Percentiles rank a stretch among this genome's conserved stretches.
Conservation (phyloP, 1,140 invertebrate species). For the Hypothenemus hampei region DNA sequence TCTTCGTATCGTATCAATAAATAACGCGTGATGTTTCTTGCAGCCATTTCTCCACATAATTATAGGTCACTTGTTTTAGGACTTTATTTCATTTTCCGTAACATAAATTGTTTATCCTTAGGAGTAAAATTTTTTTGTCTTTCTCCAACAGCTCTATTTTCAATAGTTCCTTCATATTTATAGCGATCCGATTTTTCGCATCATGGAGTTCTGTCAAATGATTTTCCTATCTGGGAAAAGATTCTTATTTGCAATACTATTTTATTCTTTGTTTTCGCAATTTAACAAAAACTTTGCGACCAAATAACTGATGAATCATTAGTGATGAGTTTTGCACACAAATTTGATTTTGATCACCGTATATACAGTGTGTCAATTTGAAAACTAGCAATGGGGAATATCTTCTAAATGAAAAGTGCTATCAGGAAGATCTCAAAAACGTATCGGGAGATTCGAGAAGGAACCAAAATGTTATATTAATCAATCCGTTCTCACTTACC, state of each 20-base stretch:
- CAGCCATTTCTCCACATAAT: background rate
- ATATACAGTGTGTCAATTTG: too few relatives aligned
- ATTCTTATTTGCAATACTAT: background rate
- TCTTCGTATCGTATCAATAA: background rate
- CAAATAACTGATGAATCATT: too few relatives aligned
- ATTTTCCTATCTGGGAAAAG: background rate
- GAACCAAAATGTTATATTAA: too few relatives aligned
- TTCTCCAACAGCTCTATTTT: background rate
- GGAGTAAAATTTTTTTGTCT: background rate
- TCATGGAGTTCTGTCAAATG: background rate
- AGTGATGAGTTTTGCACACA: too few relatives aligned
- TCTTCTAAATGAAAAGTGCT: too few relatives aligned
- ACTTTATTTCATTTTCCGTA: background rate
- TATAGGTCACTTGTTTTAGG: background rate
- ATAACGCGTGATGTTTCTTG: background rate
- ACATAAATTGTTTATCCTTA: background rate
- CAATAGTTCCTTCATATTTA: background rate
- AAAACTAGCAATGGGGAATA: too few relatives aligned
- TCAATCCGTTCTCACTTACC: too few relatives aligned
- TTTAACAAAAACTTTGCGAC: too few relatives aligned
- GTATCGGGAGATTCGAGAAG: too few relatives aligned
- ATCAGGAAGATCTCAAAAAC: too few relatives aligned
- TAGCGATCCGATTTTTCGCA: background rate
- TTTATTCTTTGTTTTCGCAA: background rate
- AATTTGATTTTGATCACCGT: too few relatives aligned